Conservation (phyloP, 2,113 vertebrate species). For the Chaetura pelagica region DNA sequence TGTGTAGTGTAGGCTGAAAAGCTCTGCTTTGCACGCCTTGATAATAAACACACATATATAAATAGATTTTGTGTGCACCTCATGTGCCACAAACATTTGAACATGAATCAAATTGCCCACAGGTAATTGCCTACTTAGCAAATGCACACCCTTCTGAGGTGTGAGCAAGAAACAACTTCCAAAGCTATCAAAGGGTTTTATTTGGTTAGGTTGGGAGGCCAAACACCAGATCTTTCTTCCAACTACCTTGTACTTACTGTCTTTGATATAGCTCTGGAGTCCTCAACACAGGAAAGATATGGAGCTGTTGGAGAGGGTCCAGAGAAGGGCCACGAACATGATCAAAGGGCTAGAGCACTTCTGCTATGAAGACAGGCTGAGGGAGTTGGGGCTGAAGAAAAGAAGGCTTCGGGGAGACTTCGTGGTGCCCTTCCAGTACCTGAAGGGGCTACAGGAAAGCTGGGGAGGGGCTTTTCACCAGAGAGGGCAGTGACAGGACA, state of each 20-base stretch:
- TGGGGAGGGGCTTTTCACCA: too few relatives aligned
- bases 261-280: neutral
- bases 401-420: too few relatives aligned
- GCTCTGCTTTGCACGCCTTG: constrained; percentile 15
- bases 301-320: too few relatives aligned
- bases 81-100: constrained; percentile 13
- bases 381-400: too few relatives aligned
- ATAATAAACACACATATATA: constrained; percentile 1
- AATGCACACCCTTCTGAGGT: constrained; percentile 18
- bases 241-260: neutral
- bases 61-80: constrained; percentile 19
- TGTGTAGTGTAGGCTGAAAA: neutral
- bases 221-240: neutral
- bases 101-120: neutral
- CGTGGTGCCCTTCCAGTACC: too few relatives aligned
- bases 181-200: constrained; percentile 25
- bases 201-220: constrained; percentile 15
- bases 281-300: too few relatives aligned
- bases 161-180: constrained; percentile 14
- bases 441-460: too few relatives aligned
- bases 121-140: neutral
- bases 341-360: too few relatives aligned
- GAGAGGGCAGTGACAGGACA: too few relatives aligned
- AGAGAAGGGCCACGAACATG: too few relatives aligned
- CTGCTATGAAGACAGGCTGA: too few relatives aligned